phyloP scores from a whole-genome alignment of 2,888 invertebrate genomes.

The Fissipunctia ypsillon region DNA sequence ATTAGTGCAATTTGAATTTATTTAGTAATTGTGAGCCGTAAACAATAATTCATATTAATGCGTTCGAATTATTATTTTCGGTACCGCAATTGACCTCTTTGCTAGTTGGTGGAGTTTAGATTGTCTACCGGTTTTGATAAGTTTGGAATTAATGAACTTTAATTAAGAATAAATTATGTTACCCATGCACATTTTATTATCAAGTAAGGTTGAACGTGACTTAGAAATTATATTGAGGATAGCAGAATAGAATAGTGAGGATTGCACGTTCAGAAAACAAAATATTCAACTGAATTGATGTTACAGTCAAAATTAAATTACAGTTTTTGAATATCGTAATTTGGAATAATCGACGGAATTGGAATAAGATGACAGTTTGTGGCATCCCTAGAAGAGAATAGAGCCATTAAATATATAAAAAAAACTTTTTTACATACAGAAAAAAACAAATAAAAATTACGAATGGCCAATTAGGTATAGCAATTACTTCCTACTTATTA shows the following conservation, averaged over 20 bases:
- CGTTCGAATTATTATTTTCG: slow-evolving; percentile 79
- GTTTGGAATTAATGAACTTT: slow-evolving; percentile 59
- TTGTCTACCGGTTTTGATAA: slow-evolving; percentile 66
- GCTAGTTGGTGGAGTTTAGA: slow-evolving; percentile 56
- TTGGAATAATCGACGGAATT: not conserved
- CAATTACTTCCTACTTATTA: slow-evolving; percentile 36
- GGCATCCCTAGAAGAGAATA: not conserved
- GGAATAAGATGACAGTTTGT: not conserved
- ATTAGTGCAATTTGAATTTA: slow-evolving; percentile 88
- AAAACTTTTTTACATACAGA: not conserved
- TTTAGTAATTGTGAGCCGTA: slow-evolving; percentile 83
- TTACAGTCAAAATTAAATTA: not conserved
- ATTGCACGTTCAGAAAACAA: not conserved
- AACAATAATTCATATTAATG: slow-evolving; percentile 85
- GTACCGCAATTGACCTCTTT: slow-evolving; percentile 74
- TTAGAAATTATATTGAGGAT: slow-evolving; percentile 5
- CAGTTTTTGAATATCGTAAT: not conserved
- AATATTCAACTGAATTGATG: not conserved
- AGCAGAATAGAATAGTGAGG: not conserved
- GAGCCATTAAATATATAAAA: not conserved
- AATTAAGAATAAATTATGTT: slow-evolving; percentile 55
- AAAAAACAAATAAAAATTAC: slow-evolving; percentile 14
- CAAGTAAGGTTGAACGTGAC: slow-evolving; percentile 11
- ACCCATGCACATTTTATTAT: slow-evolving; percentile 16
- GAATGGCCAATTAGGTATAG: slow-evolving; percentile 27